Evolutionary conservation across 2,888 invertebrate genomes (phyloP).

Genomic region (Sycophila texana): DNA sequence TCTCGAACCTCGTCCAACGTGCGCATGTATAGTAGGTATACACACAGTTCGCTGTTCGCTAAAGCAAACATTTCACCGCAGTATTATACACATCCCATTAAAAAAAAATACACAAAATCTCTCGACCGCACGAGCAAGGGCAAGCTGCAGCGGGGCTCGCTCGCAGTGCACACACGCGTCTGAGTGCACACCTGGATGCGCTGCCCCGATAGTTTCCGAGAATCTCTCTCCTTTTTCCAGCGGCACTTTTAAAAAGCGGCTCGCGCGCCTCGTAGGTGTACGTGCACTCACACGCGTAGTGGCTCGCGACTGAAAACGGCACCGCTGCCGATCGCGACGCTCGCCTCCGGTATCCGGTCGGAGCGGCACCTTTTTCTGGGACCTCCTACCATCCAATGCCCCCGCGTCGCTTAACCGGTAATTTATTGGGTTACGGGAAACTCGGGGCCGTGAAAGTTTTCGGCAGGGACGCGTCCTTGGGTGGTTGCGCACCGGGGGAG

Average conservation of each 20-base stretch:
- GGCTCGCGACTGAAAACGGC: not conserved
- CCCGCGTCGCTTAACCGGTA: slow-evolving; percentile 13
- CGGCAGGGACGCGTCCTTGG: not conserved
- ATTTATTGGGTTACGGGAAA: slow-evolving; percentile 42
- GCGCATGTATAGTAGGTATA: too few species aligned
- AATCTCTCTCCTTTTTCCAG: slow-evolving; percentile 44
- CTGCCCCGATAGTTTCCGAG: slow-evolving; percentile 42
- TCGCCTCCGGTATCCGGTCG: slow-evolving; percentile 27
- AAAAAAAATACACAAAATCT: not conserved
- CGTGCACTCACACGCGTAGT: not conserved
- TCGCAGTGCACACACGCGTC: not conserved
- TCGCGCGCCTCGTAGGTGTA: not conserved
- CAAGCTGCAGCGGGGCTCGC: not conserved
- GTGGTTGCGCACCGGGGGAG: too few species aligned
- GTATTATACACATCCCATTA: not conserved
- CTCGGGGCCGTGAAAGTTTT: slow-evolving; percentile 23
- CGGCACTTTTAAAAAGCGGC: slow-evolving; percentile 8
- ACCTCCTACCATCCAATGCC: not conserved
- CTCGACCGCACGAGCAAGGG: too few species aligned
- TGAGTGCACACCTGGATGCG: slow-evolving; percentile 45
- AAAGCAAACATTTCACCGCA: not conserved
- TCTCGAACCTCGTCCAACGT: too few species aligned
- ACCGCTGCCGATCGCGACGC: not conserved
- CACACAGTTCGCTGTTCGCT: too few species aligned
- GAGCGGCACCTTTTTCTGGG: slow-evolving; percentile 11